Base-by-base conservation (phyloP, 2,888 invertebrate genomes). In the Mongoloraphidia duomilia region DNA sequence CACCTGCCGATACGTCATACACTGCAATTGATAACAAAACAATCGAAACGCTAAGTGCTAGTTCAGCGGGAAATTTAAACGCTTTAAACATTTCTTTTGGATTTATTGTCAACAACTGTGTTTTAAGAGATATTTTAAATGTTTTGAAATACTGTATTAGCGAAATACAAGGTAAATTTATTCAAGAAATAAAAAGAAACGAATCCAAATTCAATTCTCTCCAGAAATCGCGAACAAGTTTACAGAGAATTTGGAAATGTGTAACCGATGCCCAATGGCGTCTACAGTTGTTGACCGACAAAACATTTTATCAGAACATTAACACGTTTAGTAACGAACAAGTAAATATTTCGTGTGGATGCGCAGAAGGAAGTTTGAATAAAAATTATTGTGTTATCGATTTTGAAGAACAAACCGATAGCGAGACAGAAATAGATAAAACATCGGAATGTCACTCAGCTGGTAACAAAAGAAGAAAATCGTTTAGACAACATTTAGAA, bases 201-300 rank as follows among this genome's bases (percentile, higher is more conserved):
- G 66, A 68, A 26, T 12, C 13, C 35, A 48, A 17, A 13, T 37
- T 38, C 36, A 34, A 17, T 8, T 36, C 17, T 26, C 10, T 42
- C 9, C n/a, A 8, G 58, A 58, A 9, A 37, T 45, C 9, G 60
- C 55, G 50, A 58, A 55, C 8, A 46, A 56, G 8, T 42, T 52
- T 17, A 44, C 56, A 12, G 45, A 52, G 9, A 12, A 56, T 34
- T 52, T 51, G 38, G 63, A 60, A 76, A 66, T 65, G 73, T 66
- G 71, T 83, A 5, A 76, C 73, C 53, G 82, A 85, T 63, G 82
- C 82, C 8, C 68, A 75, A 51, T 86, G 85, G 85, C 75, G 84
- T 58, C 69, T 82, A 56, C 81, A 84, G 59, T 63, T 86, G 42
- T 74, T 85, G n/a, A 74, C 75, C 0, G 75, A 72, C 49, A 63